Evolutionary conservation across 2,797 vertebrate genomes (phyloP).

Genomic region (Xenopus petersii): DNA sequence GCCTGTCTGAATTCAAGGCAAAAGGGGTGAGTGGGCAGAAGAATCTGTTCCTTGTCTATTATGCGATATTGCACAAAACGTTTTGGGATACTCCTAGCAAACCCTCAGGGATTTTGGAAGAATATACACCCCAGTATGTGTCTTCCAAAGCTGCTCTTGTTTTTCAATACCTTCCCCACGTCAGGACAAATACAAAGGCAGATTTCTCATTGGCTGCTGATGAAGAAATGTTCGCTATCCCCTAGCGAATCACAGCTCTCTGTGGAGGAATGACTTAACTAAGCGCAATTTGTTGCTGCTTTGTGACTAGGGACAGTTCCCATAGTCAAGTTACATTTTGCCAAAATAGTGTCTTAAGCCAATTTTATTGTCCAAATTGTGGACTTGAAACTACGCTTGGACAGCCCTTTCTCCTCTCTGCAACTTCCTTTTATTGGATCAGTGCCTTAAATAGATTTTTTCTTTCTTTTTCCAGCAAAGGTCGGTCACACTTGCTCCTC

Average conservation of each 20-base stretch:
- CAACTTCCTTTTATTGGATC: background rate
- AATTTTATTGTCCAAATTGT: background rate
- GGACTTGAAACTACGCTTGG: background rate
- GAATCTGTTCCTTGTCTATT: background rate
- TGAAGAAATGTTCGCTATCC: too few relatives aligned
- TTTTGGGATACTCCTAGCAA: background rate
- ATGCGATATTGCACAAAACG: background rate
- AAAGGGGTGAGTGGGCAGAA: background rate
- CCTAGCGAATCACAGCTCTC: too few relatives aligned
- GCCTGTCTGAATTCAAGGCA: background rate
- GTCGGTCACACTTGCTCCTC: background rate
- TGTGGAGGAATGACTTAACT: too few relatives aligned
- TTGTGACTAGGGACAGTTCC: too few relatives aligned
- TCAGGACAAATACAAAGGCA: background rate
- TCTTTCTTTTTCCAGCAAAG: background rate
- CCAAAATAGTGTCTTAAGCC: conserved; percentile 15
- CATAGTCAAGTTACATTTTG: conserved; percentile 2
- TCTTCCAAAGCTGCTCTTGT: conserved; percentile 27
- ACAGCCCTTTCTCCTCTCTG: background rate
- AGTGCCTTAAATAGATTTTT: conserved; percentile 3
- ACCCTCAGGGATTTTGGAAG: conserved; percentile 34
- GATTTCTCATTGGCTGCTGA: background rate
- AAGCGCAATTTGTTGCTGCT: too few relatives aligned
- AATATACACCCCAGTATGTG: conserved; percentile 2
- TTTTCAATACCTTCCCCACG: background rate